Conservation (phyloP, 2,113 vertebrate species). For the Pseudopodoces humilis region DNA sequence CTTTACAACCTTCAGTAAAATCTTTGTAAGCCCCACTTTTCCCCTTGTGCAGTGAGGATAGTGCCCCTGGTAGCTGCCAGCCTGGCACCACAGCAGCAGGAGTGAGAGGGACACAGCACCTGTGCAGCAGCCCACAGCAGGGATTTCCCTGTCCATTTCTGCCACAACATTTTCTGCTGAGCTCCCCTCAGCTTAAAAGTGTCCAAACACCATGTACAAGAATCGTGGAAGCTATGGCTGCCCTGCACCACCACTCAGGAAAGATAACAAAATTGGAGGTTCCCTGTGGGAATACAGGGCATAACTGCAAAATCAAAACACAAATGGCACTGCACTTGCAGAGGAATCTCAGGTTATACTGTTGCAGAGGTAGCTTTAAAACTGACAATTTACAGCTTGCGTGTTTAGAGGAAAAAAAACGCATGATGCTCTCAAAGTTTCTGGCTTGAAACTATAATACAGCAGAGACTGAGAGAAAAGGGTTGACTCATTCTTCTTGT, state of each 20-base stretch:
- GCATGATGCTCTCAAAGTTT: not conserved
- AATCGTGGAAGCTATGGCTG: not conserved
- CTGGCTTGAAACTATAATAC: slow-evolving; percentile 6
- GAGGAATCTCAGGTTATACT: not conserved
- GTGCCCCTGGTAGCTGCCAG: not conserved
- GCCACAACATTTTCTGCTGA: not conserved
- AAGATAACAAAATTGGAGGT: not conserved
- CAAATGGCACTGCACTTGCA: not conserved
- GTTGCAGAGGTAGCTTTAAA: not conserved
- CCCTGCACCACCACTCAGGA: not conserved
- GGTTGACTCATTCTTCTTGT: slow-evolving; percentile 39
- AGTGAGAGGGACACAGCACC: not conserved
- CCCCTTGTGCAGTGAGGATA: accelerated
- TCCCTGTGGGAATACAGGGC: not conserved
- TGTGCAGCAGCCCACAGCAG: not conserved
- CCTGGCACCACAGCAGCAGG: accelerated
- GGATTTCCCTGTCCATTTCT: not conserved
- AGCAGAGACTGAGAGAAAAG: slow-evolving; percentile 3
- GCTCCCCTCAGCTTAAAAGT: not conserved
- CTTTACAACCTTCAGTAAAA: not conserved
- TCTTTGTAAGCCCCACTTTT: not conserved
- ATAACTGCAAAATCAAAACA: not conserved
- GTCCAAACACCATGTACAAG: accelerated
- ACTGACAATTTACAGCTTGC: not conserved
- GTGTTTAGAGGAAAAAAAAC: not conserved